Base-by-base conservation (phyloP, 1,140 invertebrate species). In the Drosophila fuyamai region DNA sequence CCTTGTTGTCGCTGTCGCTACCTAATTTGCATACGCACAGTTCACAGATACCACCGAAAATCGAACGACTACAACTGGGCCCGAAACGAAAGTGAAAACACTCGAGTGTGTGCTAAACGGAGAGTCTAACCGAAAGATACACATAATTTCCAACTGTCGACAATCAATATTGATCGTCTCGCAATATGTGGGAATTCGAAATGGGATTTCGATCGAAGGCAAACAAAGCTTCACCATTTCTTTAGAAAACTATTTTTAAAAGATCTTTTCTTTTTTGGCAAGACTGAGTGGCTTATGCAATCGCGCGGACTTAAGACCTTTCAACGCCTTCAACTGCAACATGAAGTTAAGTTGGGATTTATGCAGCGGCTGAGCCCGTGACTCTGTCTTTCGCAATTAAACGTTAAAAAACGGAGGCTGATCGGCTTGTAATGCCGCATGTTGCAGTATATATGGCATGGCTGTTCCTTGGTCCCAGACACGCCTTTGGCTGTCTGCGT, bases 1-100 rank as follows among this genome's bases (percentile, higher is more conserved):
- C 79, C 82, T 86, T 72, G 81, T 78, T 79, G 80, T 83, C 62
- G 65, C 66, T 67, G 76, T 57, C 43, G 80, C 76, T 66, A 76
- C 47, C 72, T 89, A 90, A 88, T 88, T 88, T 88, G 77, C 84
- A 88, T 89, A 89, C 76, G 82, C 76, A 81, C 71, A 72, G 58
- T 27, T 41, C 57, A 50, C 46, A 58, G 61, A 50, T 36, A 43
- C 59, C 23, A 48, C 23, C 13, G 13, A 48, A 48, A 27, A 27
- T 3, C 8, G 8, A 50, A 51, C 36, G 5, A 29, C 40, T 57
- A 35, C 13, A 36, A 40, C 29, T 47, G 41, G 50, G 58, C 14
- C 35, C 35, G 27, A 54, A 89, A 88, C 43, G 84, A 88, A 88
- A 89, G 84, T 89, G 84, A 88, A 89, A 88, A 88, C 79, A 74